These are phyloP conservation scores for Homarus americanus DNA, from an alignment of 1,140 invertebrate species.

Conservation along the genomic window DNA sequence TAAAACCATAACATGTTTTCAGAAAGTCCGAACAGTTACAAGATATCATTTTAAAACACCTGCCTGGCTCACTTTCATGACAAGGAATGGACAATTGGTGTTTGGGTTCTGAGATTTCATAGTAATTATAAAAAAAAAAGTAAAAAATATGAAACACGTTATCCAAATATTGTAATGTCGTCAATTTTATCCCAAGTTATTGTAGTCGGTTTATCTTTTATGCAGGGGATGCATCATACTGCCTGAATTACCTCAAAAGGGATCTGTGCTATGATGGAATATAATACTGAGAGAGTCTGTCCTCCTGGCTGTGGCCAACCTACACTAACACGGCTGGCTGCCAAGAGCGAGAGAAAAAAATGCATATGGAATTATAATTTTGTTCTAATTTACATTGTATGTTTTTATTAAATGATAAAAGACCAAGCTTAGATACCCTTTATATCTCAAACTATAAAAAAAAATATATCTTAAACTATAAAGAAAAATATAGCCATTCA, in stretches of 20 bases:
- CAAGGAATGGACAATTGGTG: background rate
- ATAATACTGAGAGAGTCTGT: no score
- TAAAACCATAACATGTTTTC: background rate
- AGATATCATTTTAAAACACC: background rate
- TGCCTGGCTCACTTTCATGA: background rate
- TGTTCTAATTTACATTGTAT: background rate
- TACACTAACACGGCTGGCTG: no score
- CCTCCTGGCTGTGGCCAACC: no score
- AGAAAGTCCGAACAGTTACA: background rate
- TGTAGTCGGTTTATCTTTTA: no score
- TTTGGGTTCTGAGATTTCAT: background rate
- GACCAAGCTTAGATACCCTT: background rate
- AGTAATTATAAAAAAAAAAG: background rate
- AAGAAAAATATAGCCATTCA: background rate
- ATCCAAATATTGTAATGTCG: background rate
- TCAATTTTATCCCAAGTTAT: background rate
- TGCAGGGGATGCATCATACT: constrained; percentile 20
- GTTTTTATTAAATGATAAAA: background rate
- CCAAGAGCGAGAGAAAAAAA: background rate
- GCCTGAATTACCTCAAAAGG: constrained; percentile 17
- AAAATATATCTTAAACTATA: background rate
- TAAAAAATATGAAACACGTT: background rate
- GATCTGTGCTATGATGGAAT: background rate
- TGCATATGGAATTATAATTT: background rate
- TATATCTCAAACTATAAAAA: background rate